Conservation (phyloP, 2,797 vertebrate genomes). For the Phaenicophaeus curvirostris region DNA sequence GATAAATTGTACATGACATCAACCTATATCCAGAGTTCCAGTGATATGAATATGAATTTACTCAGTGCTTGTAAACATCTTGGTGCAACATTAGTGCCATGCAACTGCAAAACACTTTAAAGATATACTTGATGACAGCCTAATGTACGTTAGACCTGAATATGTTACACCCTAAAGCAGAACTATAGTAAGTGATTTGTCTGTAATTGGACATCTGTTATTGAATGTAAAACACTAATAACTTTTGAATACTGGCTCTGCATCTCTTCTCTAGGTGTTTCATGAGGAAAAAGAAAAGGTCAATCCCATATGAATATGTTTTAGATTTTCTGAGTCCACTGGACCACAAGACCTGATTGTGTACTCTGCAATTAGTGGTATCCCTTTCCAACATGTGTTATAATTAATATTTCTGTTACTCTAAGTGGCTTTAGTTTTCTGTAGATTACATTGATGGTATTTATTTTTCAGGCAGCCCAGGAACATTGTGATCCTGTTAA, state of each 20-base stretch:
- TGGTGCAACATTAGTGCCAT: constrained; percentile 12
- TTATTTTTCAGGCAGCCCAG: background rate
- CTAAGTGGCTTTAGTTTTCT: background rate
- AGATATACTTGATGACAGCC: background rate
- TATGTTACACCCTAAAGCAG: background rate
- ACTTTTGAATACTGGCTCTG: background rate
- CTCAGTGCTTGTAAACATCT: constrained; percentile 52
- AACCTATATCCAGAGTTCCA: constrained; percentile 14
- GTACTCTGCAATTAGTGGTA: background rate
- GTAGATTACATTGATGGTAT: background rate
- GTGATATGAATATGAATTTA: constrained; percentile 17
- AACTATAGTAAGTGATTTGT: background rate
- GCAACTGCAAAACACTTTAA: constrained; percentile 16
- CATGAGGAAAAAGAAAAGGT: background rate
- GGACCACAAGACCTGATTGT: background rate
- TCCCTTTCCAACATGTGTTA: background rate
- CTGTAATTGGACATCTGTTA: background rate
- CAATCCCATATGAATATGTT: background rate
- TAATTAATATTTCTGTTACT: background rate
- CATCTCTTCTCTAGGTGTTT: background rate
- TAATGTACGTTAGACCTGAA: background rate
- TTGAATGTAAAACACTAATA: background rate
- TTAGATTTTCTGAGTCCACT: background rate
- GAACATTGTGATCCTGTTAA: background rate
- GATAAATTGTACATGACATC: constrained; percentile 13